A percentile compares a stretch with the other conserved stretches of the same genome.
Conservation (phyloP, 64 coral and sea anemone species). For the Catalaphyllia jardinei region DNA sequence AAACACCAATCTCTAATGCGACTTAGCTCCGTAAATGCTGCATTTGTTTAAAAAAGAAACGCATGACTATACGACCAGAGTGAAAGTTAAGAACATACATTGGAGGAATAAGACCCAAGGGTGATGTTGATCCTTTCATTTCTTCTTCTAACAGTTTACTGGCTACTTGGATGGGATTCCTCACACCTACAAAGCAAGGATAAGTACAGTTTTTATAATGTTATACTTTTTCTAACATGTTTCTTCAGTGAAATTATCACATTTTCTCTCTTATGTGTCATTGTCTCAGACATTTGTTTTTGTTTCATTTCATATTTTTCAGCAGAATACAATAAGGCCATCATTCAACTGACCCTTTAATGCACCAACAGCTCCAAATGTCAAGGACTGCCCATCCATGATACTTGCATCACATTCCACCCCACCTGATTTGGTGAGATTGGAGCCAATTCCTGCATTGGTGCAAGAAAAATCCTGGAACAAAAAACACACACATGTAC, state of each 20-base stretch:
- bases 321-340: background rate
- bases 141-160: slow-evolving; percentile 61
- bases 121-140: slow-evolving; percentile 35
- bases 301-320: background rate
- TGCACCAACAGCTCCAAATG: slow-evolving; percentile 93
- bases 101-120: slow-evolving; percentile 70
- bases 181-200: slow-evolving; percentile 49
- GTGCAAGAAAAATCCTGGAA: slow-evolving; percentile 83
- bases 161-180: slow-evolving; percentile 81
- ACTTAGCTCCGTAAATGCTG: too few species aligned
- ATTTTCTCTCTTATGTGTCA: too few species aligned
- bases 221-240: too few species aligned
- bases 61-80: background rate
- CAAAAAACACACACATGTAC: background rate
- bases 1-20: too few species aligned
- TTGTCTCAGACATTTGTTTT: too few species aligned
- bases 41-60: background rate
- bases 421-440: slow-evolving; percentile 66
- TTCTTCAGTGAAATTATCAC: too few species aligned
- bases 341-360: slow-evolving; percentile 54
- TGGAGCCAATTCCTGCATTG: slow-evolving; percentile 86
- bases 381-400: slow-evolving; percentile 80
- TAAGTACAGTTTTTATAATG: too few species aligned
- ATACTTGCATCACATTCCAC: slow-evolving; percentile 96
- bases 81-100: slow-evolving; percentile 45